Conservation (phyloP, 1,140 invertebrate species). For the Drosophila elegans region DNA sequence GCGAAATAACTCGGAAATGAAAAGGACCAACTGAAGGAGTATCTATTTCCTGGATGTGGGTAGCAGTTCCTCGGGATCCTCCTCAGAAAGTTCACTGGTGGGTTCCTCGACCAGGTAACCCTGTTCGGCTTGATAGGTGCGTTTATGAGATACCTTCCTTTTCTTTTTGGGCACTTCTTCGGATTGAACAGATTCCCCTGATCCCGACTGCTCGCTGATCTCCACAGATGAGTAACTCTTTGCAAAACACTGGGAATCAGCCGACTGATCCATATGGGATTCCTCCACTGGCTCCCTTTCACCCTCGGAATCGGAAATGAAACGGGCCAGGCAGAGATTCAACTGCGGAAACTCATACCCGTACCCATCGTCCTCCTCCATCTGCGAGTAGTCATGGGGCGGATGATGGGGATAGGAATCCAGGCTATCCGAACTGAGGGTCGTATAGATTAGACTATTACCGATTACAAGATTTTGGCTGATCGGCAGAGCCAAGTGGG, state of each 20-base stretch:
- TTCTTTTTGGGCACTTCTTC: background rate
- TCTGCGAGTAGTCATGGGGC: background rate
- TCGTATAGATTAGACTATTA: background rate
- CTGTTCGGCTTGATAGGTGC: conserved; percentile 52
- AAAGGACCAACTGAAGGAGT: background rate
- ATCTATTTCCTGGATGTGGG: conserved; percentile 1
- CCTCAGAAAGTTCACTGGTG: conserved; percentile 51
- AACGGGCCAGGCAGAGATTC: background rate
- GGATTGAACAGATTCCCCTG: background rate
- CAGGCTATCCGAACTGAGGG: background rate
- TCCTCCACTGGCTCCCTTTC: background rate
- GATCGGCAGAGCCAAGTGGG: conserved; percentile 29
- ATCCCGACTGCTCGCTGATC: conserved; percentile 3
- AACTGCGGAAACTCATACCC: background rate
- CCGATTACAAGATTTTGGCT: background rate
- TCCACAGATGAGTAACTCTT: background rate
- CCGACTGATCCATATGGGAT: background rate
- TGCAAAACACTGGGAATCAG: background rate
- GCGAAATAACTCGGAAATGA: background rate
- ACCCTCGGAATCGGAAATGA: background rate
- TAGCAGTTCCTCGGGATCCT: conserved; percentile 8
- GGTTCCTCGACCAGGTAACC: conserved; percentile 77
- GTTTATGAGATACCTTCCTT: conserved; percentile 1
- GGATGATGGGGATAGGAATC: background rate
- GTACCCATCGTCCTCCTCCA: conserved; percentile 1